Conservation (phyloP, 2,888 invertebrate genomes). For the Caenorhabditis zanzibari region DNA sequence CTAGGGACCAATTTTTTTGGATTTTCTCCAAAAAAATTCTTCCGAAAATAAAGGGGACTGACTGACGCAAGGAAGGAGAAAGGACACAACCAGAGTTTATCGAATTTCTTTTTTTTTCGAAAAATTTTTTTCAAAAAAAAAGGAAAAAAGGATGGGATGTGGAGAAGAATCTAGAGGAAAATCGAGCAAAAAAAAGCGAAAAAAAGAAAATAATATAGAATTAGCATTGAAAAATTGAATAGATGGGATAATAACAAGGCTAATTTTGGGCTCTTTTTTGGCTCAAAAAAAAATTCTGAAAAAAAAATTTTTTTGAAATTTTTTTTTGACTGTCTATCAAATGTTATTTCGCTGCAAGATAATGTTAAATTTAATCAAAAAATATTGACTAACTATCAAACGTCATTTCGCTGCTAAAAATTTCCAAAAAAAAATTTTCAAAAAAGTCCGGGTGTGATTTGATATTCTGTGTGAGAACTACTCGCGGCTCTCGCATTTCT, state of each 20-base stretch:
- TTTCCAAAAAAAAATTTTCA: not conserved
- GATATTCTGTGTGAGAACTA: slow-evolving; percentile 11
- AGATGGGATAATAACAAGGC: not conserved
- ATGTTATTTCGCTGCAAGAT: too few species aligned
- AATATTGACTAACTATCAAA: too few species aligned
- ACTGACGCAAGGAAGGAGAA: not conserved
- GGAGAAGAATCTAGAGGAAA: not conserved
- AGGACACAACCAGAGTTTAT: slow-evolving; percentile 48
- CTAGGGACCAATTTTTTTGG: not conserved
- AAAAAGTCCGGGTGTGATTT: not conserved
- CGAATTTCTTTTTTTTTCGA: slow-evolving; percentile 42
- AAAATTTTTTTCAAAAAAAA: not conserved
- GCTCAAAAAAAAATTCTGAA: too few species aligned
- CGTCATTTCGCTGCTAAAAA: too few species aligned
- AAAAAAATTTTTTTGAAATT: too few species aligned
- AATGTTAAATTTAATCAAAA: too few species aligned
- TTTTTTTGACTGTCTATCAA: too few species aligned
- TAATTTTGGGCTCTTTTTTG: not conserved
- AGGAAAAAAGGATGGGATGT: not conserved
- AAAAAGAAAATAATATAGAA: not conserved
- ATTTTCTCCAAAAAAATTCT: slow-evolving; percentile 17
- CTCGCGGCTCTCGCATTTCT: not conserved
- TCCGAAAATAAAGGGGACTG: slow-evolving; percentile 1
- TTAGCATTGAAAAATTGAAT: not conserved
- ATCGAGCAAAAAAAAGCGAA: not conserved